Conservation (phyloP, 2,113 vertebrate species). For the Lampris incognitus region DNA sequence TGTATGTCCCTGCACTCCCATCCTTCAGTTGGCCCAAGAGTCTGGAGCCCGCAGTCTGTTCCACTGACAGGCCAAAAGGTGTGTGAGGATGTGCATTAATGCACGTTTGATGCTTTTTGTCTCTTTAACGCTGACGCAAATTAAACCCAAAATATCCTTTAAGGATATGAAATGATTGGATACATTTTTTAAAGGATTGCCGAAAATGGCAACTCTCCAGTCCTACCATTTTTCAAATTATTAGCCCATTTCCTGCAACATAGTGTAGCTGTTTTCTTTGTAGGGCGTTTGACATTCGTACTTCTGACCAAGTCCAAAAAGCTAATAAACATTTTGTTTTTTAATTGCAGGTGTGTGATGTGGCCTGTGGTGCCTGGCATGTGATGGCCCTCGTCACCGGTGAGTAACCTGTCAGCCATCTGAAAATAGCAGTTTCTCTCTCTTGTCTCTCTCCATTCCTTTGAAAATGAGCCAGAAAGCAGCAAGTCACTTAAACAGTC, state of each 20-base stretch:
- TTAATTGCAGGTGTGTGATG: constrained; percentile 60
- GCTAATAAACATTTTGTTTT: background rate
- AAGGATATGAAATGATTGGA: too few relatives aligned
- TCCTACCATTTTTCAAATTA: background rate
- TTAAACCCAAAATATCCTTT: too few relatives aligned
- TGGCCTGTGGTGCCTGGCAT: constrained; percentile 70
- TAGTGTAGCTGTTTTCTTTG: background rate
- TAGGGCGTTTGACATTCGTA: too few relatives aligned
- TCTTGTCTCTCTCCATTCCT: constrained; percentile 9
- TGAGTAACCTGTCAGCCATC: constrained; percentile 36
- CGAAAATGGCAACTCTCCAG: background rate
- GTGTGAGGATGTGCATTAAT: constrained; percentile 40
- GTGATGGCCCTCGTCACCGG: constrained; percentile 61
- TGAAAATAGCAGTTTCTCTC: background rate
- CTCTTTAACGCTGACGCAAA: too few relatives aligned
- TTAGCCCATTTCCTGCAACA: background rate
- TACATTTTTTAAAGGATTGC: background rate
- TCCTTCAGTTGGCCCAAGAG: constrained; percentile 70
- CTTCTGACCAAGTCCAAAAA: background rate
- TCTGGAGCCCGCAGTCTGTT: constrained; percentile 75
- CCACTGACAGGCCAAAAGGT: constrained; percentile 65
- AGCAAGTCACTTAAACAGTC: background rate
- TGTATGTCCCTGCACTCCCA: constrained; percentile 69
- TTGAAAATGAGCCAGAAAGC: background rate
- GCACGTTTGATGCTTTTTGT: too few relatives aligned